phyloP scores from a whole-genome alignment of 2,113 vertebrate species.

The Hydropotes inermis region DNA sequence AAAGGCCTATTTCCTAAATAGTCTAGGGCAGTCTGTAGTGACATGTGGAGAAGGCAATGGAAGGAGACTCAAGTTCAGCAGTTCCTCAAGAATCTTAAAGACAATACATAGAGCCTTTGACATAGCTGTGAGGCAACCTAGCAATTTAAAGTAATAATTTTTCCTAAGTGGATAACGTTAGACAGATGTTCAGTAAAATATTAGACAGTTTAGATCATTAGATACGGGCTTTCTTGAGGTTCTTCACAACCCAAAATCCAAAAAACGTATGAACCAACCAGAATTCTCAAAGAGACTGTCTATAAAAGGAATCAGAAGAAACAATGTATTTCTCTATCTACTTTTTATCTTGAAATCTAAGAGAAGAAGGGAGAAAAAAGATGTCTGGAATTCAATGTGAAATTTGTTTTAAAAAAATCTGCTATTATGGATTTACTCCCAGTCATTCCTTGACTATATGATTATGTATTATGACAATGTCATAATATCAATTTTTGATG shows the following conservation, averaged over 20 bases:
- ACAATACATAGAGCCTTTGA: neutral
- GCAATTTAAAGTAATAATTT: neutral
- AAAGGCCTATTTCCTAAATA: neutral
- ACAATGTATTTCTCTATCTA: neutral
- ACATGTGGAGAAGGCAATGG: neutral
- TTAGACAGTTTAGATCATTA: neutral
- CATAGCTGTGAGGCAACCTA: neutral
- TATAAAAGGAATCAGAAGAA: neutral
- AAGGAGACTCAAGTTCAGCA: neutral
- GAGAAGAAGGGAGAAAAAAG: neutral
- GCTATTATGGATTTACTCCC: constrained; percentile 61
- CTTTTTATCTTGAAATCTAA: constrained; percentile 10
- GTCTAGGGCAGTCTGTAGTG: neutral
- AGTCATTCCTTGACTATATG: constrained; percentile 53
- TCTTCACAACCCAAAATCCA: neutral
- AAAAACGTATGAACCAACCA: neutral
- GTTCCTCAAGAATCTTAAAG: neutral
- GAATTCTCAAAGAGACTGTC: neutral
- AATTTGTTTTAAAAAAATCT: constrained; percentile 40
- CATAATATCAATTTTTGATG: constrained; percentile 57
- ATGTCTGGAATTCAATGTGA: constrained; percentile 37
- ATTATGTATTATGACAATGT: constrained; percentile 72
- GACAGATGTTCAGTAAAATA: neutral
- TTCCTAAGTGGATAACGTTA: neutral
- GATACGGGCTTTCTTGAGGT: neutral